Percentiles rank a stretch among this genome's conserved stretches.
These are phyloP conservation scores for Maccullochella peelii DNA, from an alignment of 2,113 vertebrate genomes.

Conservation along the genomic window DNA sequence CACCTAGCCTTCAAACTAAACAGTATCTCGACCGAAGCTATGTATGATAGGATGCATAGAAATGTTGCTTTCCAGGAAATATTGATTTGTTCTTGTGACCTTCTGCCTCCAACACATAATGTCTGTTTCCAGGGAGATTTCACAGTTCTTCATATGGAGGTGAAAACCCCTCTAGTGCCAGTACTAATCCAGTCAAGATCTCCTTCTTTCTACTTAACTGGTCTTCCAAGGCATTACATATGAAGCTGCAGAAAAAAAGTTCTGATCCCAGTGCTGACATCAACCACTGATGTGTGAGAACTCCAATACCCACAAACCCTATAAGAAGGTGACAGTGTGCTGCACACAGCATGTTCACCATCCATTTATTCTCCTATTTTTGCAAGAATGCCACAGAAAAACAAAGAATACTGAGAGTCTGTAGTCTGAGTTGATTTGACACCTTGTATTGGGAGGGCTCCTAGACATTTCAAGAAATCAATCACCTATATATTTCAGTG, in stretches of 20 bases:
- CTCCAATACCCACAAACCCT: not conserved
- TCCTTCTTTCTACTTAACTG: not conserved
- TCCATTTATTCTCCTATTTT: not conserved
- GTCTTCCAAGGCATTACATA: not conserved
- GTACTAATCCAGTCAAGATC: not conserved
- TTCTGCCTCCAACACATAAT: slow-evolving; percentile 3
- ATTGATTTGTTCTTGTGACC: slow-evolving; percentile 16
- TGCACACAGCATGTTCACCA: not conserved
- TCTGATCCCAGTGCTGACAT: not conserved
- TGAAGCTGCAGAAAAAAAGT: not conserved
- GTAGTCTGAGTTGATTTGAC: not conserved
- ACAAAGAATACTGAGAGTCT: not conserved
- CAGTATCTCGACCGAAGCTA: not conserved
- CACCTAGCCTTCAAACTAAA: not conserved
- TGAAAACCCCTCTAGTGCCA: not conserved
- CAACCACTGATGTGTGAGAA: not conserved
- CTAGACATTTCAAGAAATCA: not conserved
- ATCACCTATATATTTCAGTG: not conserved
- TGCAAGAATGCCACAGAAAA: not conserved
- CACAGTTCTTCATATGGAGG: not conserved
- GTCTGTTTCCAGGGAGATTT: slow-evolving; percentile 5
- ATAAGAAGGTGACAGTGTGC: not conserved
- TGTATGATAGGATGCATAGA: not conserved
- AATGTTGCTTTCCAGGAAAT: slow-evolving; percentile 1
- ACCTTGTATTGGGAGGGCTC: not conserved